Evolutionary conservation across 1,140 invertebrate species (phyloP).

Genomic region (Globodera ellingtonae): DNA sequence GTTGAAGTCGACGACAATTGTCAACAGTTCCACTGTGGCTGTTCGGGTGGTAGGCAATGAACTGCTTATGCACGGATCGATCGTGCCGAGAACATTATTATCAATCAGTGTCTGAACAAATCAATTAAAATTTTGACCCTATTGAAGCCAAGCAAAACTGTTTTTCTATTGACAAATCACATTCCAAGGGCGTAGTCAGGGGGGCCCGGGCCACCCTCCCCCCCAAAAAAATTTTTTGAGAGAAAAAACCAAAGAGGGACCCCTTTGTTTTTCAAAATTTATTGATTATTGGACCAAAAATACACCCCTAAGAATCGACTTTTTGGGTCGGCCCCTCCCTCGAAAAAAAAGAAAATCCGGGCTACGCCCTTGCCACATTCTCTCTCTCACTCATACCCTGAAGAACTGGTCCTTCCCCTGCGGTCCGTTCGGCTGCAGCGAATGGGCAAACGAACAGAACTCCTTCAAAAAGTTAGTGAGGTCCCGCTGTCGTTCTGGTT

Average conservation of each 20-base stretch:
- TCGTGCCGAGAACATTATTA: slow-evolving; percentile 85
- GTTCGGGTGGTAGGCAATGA: slow-evolving; percentile 86
- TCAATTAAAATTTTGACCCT: background rate
- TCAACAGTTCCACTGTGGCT: slow-evolving; percentile 94
- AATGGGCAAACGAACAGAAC: slow-evolving; percentile 85
- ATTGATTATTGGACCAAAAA: too few species aligned
- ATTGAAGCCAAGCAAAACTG: too few species aligned
- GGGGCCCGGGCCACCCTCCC: too few species aligned
- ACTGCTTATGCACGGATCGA: slow-evolving; percentile 74
- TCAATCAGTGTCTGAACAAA: slow-evolving; percentile 77
- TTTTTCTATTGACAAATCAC: too few species aligned
- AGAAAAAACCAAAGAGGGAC: too few species aligned
- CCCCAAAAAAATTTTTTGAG: too few species aligned
- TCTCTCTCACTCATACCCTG: slow-evolving; percentile 70
- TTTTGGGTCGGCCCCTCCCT: too few species aligned
- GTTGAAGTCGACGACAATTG: slow-evolving; percentile 96
- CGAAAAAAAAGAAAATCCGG: too few species aligned
- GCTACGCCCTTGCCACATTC: too few species aligned
- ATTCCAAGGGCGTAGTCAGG: too few species aligned
- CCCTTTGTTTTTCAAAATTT: too few species aligned
- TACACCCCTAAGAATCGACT: too few species aligned
- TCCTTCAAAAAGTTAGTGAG: slow-evolving; percentile 96
- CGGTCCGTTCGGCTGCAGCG: slow-evolving; percentile 68
- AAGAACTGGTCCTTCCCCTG: slow-evolving; percentile 95
- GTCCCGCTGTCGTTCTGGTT: slow-evolving; percentile 83